Conservation (phyloP, 2,113 vertebrate species). For the Paedocypris sp. region DNA sequence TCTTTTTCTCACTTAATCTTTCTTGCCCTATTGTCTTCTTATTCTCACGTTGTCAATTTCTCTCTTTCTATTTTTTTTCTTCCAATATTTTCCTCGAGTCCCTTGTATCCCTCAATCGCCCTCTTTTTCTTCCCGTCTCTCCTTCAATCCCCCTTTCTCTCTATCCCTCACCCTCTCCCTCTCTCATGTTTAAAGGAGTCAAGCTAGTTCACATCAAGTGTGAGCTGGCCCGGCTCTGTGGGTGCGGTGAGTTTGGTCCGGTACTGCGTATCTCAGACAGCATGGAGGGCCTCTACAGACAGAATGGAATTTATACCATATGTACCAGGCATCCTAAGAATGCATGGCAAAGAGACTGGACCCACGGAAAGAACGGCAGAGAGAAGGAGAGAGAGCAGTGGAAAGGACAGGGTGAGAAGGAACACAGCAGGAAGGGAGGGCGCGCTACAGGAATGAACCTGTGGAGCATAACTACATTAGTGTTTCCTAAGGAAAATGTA, state of each 20-base stretch:
- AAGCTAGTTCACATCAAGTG: constrained; percentile 8
- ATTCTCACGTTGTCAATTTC: not conserved
- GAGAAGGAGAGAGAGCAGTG: too few relatives aligned
- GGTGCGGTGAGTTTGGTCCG: constrained; percentile 41
- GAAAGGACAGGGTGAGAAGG: constrained; percentile 26
- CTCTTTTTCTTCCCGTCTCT: too few relatives aligned
- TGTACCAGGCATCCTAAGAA: constrained; percentile 90
- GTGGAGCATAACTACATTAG: constrained; percentile 25
- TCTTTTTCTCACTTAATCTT: too few relatives aligned
- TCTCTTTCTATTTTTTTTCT: not conserved
- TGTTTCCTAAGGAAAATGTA: constrained; percentile 27
- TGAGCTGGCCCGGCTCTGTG: constrained; percentile 14
- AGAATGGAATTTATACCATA: constrained; percentile 92
- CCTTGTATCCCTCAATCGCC: too few relatives aligned
- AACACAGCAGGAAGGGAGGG: constrained; percentile 2
- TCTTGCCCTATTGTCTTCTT: too few relatives aligned
- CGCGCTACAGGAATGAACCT: constrained; percentile 27
- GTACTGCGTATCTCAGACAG: constrained; percentile 50
- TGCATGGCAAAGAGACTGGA: constrained; percentile 73
- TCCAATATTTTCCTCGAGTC: too few relatives aligned
- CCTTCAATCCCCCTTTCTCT: too few relatives aligned
- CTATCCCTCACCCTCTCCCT: not conserved
- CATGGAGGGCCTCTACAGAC: constrained; percentile 68
- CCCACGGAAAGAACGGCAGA: constrained; percentile 53
- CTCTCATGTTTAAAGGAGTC: not conserved